These are phyloP conservation scores for Heliothis subflexa DNA, from an alignment of 1,140 invertebrate species.

Conservation along the genomic window DNA sequence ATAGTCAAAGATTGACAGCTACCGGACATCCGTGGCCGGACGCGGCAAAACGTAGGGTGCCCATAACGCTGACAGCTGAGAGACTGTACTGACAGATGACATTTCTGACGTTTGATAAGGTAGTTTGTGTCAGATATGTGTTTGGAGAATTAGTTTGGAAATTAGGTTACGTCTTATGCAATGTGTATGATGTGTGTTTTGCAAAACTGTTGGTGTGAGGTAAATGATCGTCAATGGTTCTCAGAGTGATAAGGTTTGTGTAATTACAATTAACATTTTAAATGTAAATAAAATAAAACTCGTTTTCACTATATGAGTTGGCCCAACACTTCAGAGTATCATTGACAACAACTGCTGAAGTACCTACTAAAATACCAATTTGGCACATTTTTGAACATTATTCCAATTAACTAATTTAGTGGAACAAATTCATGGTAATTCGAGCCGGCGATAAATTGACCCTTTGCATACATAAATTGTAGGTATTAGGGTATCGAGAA, in stretches of 20 bases:
- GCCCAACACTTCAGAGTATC: no score
- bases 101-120: slow-evolving; percentile 8
- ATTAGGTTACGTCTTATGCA: slow-evolving; percentile 4
- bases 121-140: slow-evolving; percentile 7
- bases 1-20: slow-evolving; percentile 52
- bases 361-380: not conserved
- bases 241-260: no score
- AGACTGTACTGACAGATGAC: slow-evolving; percentile 16
- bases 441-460: not conserved
- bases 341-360: not conserved
- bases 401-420: not conserved
- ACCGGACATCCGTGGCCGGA: slow-evolving; percentile 51
- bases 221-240: no score
- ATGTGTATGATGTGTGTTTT: not conserved
- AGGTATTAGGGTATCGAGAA: no score
- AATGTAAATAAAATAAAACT: no score
- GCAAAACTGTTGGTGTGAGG: no score
- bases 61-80: slow-evolving; percentile 5
- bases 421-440: slow-evolving; percentile 1
- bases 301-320: no score
- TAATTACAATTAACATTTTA: no score
- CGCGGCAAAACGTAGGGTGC: slow-evolving; percentile 33
- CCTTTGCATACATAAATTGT: slow-evolving; percentile 2
- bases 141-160: not conserved
- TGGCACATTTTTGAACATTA: not conserved